Evolutionary conservation across 2,797 vertebrate genomes (phyloP).

Genomic region (Gymnothorax javanicus): DNA sequence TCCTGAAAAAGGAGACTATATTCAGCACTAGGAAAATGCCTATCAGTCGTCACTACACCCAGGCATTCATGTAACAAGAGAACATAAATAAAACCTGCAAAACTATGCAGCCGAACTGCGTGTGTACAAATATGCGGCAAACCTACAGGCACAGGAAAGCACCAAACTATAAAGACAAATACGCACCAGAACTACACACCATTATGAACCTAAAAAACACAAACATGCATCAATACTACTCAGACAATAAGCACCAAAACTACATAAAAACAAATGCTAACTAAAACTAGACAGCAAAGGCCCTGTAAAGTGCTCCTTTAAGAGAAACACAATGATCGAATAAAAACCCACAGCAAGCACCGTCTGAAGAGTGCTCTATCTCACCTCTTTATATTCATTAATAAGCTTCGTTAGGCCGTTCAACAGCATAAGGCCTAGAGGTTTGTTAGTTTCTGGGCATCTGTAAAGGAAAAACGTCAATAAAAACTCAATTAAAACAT

Average conservation of each 20-base stretch:
- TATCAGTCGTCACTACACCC: neutral
- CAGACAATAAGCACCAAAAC: neutral
- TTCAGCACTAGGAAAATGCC: neutral
- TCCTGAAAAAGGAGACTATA: conserved; percentile 74
- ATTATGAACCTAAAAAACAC: too few relatives aligned
- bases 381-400: conserved; percentile 98
- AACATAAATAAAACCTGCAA: too few relatives aligned
- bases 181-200: neutral
- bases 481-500: neutral
- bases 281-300: neutral
- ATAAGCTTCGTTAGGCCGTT: conserved; percentile 98
- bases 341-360: neutral
- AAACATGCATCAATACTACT: neutral
- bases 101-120: too few relatives aligned
- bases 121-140: neutral
- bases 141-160: neutral
- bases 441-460: conserved; percentile 95
- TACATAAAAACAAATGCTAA: neutral
- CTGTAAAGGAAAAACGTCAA: conserved; percentile 65
- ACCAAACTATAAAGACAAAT: too few relatives aligned
- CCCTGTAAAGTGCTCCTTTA: neutral
- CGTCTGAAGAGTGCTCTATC: conserved; percentile 21
- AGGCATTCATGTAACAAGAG: too few relatives aligned
- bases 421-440: conserved; percentile 93
- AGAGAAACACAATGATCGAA: neutral